phyloP scores from a whole-genome alignment of 37 sponge, comb jelly and placozoan species.

The Halichondria panicea region DNA sequence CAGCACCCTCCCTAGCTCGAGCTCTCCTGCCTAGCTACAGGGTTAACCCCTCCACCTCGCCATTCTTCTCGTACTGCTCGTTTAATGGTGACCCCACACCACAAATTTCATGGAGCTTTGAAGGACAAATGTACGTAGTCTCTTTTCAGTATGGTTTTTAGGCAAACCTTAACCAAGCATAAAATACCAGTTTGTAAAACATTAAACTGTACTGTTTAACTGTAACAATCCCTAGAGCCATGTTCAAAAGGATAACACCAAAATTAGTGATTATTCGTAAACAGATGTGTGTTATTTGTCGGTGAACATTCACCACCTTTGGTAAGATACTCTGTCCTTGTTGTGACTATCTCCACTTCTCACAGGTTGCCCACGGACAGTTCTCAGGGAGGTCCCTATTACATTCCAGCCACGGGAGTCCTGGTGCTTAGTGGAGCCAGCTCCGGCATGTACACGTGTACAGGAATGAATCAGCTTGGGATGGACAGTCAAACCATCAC shows the following conservation, averaged over 20 bases:
- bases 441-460: slow-evolving; percentile 4
- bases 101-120: slow-evolving; percentile 2
- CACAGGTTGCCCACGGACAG: background rate
- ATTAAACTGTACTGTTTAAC: too few relatives aligned
- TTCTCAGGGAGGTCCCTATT: slow-evolving; percentile 6
- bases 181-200: too few relatives aligned
- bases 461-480: background rate
- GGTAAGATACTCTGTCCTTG: background rate
- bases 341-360: background rate
- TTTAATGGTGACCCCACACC: slow-evolving; percentile 7
- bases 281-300: too few relatives aligned
- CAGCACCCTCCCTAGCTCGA: background rate
- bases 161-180: too few relatives aligned
- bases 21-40: background rate
- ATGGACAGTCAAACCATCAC: background rate
- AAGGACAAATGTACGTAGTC: background rate
- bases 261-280: too few relatives aligned
- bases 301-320: too few relatives aligned
- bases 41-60: background rate
- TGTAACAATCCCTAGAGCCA: too few relatives aligned
- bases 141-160: background rate
- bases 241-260: too few relatives aligned
- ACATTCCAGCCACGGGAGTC: background rate
- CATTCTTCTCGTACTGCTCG: background rate
- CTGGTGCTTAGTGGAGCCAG: slow-evolving; percentile 9